Conservation (phyloP, 2,888 invertebrate genomes). For the Archaeoteleia sp. region DNA sequence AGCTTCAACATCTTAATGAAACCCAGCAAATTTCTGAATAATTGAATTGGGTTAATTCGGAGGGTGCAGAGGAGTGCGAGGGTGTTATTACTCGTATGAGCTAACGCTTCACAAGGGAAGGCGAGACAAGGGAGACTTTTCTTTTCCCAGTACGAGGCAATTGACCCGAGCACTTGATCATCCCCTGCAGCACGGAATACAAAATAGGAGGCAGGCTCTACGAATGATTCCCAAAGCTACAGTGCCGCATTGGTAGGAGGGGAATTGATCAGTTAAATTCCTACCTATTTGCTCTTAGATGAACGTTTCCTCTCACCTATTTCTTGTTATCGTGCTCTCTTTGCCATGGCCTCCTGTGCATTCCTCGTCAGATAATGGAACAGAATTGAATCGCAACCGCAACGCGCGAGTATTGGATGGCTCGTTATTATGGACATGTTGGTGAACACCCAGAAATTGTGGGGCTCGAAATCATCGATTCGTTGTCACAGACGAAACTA, state of each 20-base stretch:
- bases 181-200: too few species aligned
- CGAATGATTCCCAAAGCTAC: too few species aligned
- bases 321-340: conserved; percentile 3
- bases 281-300: neutral
- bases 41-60: too few species aligned
- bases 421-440: conserved; percentile 25
- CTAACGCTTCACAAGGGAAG: too few species aligned
- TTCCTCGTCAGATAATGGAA: conserved; percentile 14
- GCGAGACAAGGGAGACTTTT: too few species aligned
- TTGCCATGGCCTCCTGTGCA: conserved; percentile 1
- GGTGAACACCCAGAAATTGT: conserved; percentile 28
- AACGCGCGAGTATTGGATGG: conserved; percentile 15
- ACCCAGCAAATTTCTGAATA: too few species aligned
- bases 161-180: conserved; percentile 30
- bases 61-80: too few species aligned
- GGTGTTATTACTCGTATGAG: too few species aligned
- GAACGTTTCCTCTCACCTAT: neutral
- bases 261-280: too few species aligned
- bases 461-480: conserved; percentile 36
- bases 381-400: conserved; percentile 24
- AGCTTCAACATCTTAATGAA: too few species aligned
- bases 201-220: too few species aligned
- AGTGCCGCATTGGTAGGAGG: too few species aligned
- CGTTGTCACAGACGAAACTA: conserved; percentile 1
- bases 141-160: conserved; percentile 8